These are phyloP conservation scores for Mustela erminea DNA, from an alignment of 2,797 vertebrate species.

Conservation along the genomic window DNA sequence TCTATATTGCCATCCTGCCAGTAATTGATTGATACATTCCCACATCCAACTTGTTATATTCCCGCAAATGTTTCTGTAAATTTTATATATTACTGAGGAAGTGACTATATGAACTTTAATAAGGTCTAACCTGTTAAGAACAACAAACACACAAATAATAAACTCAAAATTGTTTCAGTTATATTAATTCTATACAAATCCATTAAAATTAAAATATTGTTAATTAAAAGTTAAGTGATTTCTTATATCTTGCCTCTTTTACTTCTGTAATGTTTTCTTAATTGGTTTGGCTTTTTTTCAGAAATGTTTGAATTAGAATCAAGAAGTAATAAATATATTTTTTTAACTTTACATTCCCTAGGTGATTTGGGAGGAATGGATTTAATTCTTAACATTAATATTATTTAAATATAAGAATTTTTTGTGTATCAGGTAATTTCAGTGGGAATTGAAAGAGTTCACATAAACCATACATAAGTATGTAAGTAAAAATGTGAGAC, in stretches of 20 bases:
- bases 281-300: neutral
- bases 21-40: neutral
- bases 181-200: neutral
- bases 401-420: slow-evolving; percentile 47
- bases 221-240: neutral
- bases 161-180: neutral
- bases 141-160: neutral
- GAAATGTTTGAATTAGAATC: neutral
- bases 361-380: neutral
- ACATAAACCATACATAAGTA: slow-evolving; percentile 36
- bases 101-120: neutral
- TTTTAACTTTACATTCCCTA: neutral
- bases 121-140: neutral
- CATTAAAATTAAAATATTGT: neutral
- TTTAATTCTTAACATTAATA: slow-evolving; percentile 32
- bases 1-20: neutral
- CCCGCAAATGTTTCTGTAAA: neutral
- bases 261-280: neutral
- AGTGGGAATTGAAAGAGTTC: slow-evolving; percentile 67
- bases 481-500: slow-evolving; percentile 66
- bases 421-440: slow-evolving; percentile 39
- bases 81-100: neutral
- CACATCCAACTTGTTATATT: neutral
- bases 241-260: neutral
- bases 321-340: neutral